phyloP scores from a whole-genome alignment of 2,888 invertebrate species.

The Heliconius ismenius region DNA sequence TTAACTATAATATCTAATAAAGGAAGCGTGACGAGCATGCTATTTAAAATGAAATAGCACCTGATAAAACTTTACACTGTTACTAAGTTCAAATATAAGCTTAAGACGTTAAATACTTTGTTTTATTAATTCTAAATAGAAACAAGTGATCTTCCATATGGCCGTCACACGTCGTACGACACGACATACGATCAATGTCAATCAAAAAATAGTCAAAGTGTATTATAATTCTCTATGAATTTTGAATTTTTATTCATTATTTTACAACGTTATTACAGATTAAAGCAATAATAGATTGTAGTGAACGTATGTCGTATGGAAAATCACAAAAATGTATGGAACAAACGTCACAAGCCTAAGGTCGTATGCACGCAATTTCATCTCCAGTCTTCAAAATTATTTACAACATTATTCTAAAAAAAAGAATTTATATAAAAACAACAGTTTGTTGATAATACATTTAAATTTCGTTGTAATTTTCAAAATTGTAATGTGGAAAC shows the following conservation, averaged over 20 bases:
- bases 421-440: constrained; percentile 6
- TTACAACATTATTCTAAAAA: constrained; percentile 27
- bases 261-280: neutral
- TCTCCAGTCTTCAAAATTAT: constrained; percentile 30
- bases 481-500: neutral
- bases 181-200: neutral
- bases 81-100: constrained; percentile 31
- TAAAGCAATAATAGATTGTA: neutral
- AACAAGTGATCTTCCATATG: neutral
- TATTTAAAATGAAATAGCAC: constrained; percentile 39
- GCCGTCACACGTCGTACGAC: neutral
- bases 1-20: constrained; percentile 23
- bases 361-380: constrained; percentile 24
- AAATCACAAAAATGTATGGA: constrained; percentile 1
- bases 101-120: constrained; percentile 29
- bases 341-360: constrained; percentile 12
- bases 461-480: constrained; percentile 14
- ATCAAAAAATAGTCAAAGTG: neutral
- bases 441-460: neutral
- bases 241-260: neutral
- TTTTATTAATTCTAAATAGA: constrained; percentile 21
- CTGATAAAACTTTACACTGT: constrained; percentile 30
- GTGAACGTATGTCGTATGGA: constrained; percentile 13
- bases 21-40: constrained; percentile 36
- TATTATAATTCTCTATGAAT: neutral